Evolutionary conservation across 1,140 invertebrate species (phyloP), one percentile per base, ranked within the genome.

Genomic region (Argopecten irradians): DNA sequence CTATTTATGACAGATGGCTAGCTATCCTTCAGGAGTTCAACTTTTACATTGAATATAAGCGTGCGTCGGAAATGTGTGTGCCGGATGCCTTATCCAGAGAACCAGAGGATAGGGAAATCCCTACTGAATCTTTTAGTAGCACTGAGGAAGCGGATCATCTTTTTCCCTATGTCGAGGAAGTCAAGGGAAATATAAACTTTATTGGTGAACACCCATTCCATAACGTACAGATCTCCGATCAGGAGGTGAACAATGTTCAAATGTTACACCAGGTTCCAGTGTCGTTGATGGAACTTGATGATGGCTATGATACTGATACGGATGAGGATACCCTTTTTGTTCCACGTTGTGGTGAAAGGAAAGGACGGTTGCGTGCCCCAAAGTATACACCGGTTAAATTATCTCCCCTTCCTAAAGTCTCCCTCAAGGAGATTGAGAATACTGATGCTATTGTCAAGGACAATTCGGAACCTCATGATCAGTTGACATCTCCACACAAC

Each of bases 161-260:
- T 35, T 86, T 86, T 22, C 28, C 14, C 14, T 86, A 86, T 86
- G 85, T 86, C 35, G 34, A n/a, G 22, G 85, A 86, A 33, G 35
- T 39, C 36, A 39, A 39, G 13, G 36, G 36, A 5, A 39, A 39
- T 39, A 39, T 39, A 39, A 39, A 39, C 36, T 39, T 39, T 39
- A 39, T 39, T 39, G 36, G 13, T 39, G 36, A 39, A 5, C 36
- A 46, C 35, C 41, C 28, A 39, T 39, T 39, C n/a, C 85, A 8
- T 39, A 86, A 39, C 7, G 19, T n/a, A 86, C 22, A 41, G 5
- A 39, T 5, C 14, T 86, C 85, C 14, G 14, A 14, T 34, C 28
- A 32, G 85, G 41, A 86, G 32, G 35, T 39, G 35, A 86, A 86
- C 22, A 39, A 34, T 46, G n/a, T 46, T 39, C 41, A 34, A 39